Evolutionary conservation across 2,888 invertebrate genomes (phyloP), one percentile per base, ranked within the genome.

Genomic region (Girardia tigrina): DNA sequence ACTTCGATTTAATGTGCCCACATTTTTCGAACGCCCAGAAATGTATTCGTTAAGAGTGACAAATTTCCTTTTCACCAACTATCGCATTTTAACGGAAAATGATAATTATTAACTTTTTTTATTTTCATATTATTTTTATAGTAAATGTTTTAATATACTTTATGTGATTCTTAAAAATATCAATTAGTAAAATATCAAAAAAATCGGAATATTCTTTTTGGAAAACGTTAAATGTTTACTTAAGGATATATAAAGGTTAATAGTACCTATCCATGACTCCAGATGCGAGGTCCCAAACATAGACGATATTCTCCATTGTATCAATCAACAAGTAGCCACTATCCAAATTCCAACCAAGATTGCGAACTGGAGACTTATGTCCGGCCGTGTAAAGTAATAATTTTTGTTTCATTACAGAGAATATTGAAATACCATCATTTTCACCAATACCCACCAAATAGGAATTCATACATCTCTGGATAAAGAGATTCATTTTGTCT

Each of bases 191-290:
- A n/a, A n/a, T n/a, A n/a, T n/a, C n/a, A n/a, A n/a, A n/a, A n/a
- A n/a, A n/a, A n/a, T n/a, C n/a, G n/a, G n/a, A n/a, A n/a, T n/a
- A n/a, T n/a, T n/a, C n/a, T n/a, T n/a, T n/a, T n/a, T n/a, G n/a
- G n/a, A n/a, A n/a, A n/a, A n/a, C n/a, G n/a, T n/a, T n/a, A n/a
- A n/a, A n/a, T n/a, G n/a, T n/a, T n/a, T n/a, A n/a, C n/a, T n/a
- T n/a, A n/a, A n/a, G n/a, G n/a, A n/a, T n/a, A n/a, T n/a, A n/a
- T 16, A 56, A 4, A 36, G 16, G 16, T 36, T 16, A 36, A 12
- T 36, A 36, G 8, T 36, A 56, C 56, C 56, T 56, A 16, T 56
- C 56, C 56, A 56, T 56, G n/a, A 56, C n/a, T 56, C 56, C 56
- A 56, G 8, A 8, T 12, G n/a, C 56, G 6, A 56, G 23, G 23